Evolutionary conservation across 1,140 invertebrate genomes (phyloP).

Genomic region (Diachasmimorpha longicaudata): DNA sequence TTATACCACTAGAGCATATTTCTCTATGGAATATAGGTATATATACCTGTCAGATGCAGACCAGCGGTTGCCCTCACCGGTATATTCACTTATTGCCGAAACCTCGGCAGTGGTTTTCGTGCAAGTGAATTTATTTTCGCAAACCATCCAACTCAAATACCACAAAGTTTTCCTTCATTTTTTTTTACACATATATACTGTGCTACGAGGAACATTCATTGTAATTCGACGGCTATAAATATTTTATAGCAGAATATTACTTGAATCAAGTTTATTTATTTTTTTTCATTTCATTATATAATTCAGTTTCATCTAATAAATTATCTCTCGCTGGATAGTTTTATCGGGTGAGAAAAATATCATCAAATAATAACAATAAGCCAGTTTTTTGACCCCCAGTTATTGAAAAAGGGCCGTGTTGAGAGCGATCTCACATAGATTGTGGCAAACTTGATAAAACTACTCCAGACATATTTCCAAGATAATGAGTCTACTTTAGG

Average conservation of each 20-base stretch:
- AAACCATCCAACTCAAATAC: not conserved
- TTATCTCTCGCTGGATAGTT: no score
- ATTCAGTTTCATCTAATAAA: no score
- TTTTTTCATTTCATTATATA: no score
- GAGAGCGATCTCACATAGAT: not conserved
- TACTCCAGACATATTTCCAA: not conserved
- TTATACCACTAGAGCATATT: not conserved
- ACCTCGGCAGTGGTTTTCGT: not conserved
- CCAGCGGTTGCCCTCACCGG: not conserved
- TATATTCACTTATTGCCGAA: constrained; percentile 3
- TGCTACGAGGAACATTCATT: no score
- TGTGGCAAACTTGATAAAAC: not conserved
- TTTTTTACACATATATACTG: not conserved
- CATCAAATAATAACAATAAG: no score
- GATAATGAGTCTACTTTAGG: not conserved
- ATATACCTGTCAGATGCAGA: constrained; percentile 3
- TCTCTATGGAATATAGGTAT: not conserved
- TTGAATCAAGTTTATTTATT: no score
- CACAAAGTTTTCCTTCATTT: not conserved
- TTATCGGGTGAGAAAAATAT: no score
- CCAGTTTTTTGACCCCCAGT: no score
- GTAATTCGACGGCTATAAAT: no score
- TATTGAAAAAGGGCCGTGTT: no score
- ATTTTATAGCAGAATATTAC: no score
- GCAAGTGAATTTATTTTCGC: not conserved